Evolutionary conservation across 2,888 invertebrate species (phyloP), one percentile per base, ranked within the genome.

Genomic region (Eupithecia abbreviata): DNA sequence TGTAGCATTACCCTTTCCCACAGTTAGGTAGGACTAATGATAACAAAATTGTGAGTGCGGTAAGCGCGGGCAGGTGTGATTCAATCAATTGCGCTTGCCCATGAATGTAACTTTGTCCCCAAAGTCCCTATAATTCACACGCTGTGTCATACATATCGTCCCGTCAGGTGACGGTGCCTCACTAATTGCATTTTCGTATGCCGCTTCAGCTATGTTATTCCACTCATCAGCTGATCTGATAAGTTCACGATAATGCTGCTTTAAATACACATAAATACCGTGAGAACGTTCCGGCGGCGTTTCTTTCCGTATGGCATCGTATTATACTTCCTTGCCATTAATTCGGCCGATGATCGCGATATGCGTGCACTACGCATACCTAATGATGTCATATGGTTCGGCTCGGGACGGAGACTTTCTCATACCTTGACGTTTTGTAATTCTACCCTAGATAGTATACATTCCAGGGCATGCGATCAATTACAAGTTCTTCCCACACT

Each of bases 291-390:
- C 83, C 81, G 80, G 79, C 81, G 80, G 79, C 78, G 82, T 84
- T 88, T 86, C 86, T 89, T 86, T 84, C 90, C 91, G 90, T 93
- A 93, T 94, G 94, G 91, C 86, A 85, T 90, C 85, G 86, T 84
- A 86, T 86, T 84, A 86, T 86, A 89, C 88, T 92, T 94, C 92
- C 93, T 94, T 92, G 92, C 92, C 90, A 93, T 94, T 93, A 94
- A 93, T 93, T 92, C 90, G 86, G 85, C 88, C 87, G 93, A 93
- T 92, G 90, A 89, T 90, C 88, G 87, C 90, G 94, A 94, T 94
- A 94, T 88, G 89, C 86, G 82, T 84, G 84, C 86, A 87, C 85
- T 84, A 86, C 87, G 92, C 89, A 94, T 93, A 90, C 88, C 81
- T 89, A 92, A 94, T 92, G 90, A 88, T 87, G 88, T 91, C 92